Conservation (phyloP, 2,113 vertebrate species). For the Psephotus haematonotus region DNA sequence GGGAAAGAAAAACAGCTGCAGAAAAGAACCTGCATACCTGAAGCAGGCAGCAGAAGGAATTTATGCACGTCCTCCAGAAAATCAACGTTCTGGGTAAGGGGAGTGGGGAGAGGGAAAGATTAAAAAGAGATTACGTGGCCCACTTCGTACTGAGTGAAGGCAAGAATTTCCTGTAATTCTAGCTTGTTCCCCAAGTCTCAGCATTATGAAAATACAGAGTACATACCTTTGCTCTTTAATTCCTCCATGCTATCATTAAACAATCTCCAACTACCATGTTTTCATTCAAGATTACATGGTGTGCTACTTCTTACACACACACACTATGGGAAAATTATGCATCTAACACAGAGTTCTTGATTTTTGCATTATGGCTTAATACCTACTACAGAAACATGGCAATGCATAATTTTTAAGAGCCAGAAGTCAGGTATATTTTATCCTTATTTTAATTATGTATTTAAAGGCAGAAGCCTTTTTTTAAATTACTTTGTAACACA, state of each 20-base stretch:
- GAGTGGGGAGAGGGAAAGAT: background rate
- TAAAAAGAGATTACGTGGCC: accelerated
- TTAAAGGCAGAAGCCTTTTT: background rate
- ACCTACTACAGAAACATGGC: background rate
- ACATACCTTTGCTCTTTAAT: background rate
- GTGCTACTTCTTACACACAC: background rate
- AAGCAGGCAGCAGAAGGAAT: background rate
- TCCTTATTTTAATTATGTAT: background rate
- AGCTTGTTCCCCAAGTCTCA: background rate
- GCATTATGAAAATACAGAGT: background rate
- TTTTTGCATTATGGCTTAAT: background rate
- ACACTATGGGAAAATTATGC: background rate
- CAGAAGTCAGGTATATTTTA: background rate
- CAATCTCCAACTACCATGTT: background rate
- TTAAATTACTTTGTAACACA: background rate
- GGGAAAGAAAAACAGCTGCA: background rate
- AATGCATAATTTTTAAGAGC: background rate
- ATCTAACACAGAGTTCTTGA: background rate
- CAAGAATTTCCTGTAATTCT: background rate
- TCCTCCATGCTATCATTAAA: background rate
- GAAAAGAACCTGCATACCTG: background rate
- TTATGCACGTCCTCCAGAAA: background rate
- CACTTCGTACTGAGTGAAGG: background rate
- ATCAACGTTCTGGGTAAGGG: accelerated
- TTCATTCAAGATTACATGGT: background rate